Percentiles rank a stretch among this genome's conserved stretches.
Evolutionary conservation across 2,113 vertebrate species (phyloP).

Genomic region (Seriola dumerili): DNA sequence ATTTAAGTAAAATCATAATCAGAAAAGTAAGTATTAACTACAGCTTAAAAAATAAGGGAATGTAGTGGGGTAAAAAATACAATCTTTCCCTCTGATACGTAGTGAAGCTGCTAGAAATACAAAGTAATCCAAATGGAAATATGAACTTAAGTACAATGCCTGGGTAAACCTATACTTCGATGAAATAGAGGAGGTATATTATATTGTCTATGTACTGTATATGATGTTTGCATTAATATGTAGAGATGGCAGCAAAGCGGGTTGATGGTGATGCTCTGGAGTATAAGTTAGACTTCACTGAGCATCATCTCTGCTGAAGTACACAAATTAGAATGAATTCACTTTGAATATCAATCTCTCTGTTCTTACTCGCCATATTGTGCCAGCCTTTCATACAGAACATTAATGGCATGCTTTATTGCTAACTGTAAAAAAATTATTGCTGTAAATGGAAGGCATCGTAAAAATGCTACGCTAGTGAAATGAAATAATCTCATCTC

Average conservation of each 20-base stretch:
- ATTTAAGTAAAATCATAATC: too few species aligned
- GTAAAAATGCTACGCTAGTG: slow-evolving; percentile 35
- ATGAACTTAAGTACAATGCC: too few species aligned
- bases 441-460: slow-evolving; percentile 51
- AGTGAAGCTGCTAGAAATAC: neutral
- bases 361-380: neutral
- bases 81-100: neutral
- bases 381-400: slow-evolving; percentile 13
- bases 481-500: slow-evolving; percentile 57
- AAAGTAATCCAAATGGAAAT: neutral
- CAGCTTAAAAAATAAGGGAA: neutral
- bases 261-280: neutral
- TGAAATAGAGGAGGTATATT: neutral
- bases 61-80: neutral
- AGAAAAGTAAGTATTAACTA: neutral
- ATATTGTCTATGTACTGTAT: neutral
- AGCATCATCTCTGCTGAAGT: slow-evolving; percentile 1
- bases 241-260: slow-evolving; percentile 2
- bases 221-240: neutral
- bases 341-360: slow-evolving; percentile 18
- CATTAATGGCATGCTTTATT: slow-evolving; percentile 45
- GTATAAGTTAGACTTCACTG: neutral
- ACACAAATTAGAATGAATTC: neutral
- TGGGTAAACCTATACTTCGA: neutral
- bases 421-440: slow-evolving; percentile 59